Evolutionary conservation across 2,113 vertebrate genomes (phyloP).

Genomic region (Psittacus erithacus): DNA sequence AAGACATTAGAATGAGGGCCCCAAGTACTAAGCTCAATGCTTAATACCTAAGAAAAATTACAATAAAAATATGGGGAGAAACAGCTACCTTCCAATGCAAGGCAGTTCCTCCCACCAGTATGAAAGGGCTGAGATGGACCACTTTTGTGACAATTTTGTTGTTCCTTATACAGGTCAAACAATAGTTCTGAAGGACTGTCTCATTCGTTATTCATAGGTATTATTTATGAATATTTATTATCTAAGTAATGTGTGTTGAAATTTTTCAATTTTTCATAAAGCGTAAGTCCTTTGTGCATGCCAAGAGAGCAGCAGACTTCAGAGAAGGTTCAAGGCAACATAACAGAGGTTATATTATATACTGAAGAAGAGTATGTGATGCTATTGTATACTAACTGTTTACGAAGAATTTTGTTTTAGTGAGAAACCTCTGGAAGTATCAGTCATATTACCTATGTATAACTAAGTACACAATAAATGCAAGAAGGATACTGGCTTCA

Average conservation of each 20-base stretch:
- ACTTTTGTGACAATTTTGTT: conserved; percentile 46
- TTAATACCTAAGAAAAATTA: neutral
- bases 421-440: neutral
- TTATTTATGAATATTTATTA: conserved; percentile 76
- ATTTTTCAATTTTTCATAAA: conserved; percentile 73
- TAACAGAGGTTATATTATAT: neutral
- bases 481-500: neutral
- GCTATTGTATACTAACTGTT: neutral
- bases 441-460: neutral
- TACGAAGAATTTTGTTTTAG: neutral
- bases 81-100: neutral
- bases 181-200: conserved; percentile 65
- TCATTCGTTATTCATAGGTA: conserved; percentile 71
- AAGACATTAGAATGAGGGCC: neutral
- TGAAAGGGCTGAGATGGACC: conserved; percentile 14
- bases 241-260: conserved; percentile 67
- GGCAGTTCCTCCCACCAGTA: neutral
- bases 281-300: conserved; percentile 39
- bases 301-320: conserved; percentile 34
- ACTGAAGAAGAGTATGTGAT: neutral
- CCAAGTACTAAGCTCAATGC: neutral
- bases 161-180: conserved; percentile 66
- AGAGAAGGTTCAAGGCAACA: conserved; percentile 7
- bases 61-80: neutral
- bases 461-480: neutral